A percentile compares a stretch with the other conserved stretches of the same genome.
phyloP scores from a whole-genome alignment of 53 echinoderm and acorn worm species.

The Antedon mediterranea region DNA sequence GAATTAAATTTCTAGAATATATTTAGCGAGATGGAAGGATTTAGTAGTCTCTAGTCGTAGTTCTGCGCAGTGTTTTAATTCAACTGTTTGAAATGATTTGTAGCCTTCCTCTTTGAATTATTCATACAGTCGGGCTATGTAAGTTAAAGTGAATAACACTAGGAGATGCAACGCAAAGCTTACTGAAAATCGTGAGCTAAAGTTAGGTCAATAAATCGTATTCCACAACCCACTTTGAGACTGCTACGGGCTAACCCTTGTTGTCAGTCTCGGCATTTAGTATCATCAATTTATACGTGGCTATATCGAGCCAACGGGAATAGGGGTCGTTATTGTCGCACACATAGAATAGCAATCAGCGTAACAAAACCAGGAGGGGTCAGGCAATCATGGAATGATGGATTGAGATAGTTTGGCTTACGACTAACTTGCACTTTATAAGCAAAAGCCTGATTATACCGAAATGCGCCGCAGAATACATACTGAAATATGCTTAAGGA shows the following conservation, averaged over 20 bases:
- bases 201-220: background rate
- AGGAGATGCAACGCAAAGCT: background rate
- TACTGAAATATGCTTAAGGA: background rate
- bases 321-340: background rate
- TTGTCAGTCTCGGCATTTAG: background rate
- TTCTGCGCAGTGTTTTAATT: background rate
- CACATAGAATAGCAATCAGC: background rate
- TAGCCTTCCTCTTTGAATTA: background rate
- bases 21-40: background rate
- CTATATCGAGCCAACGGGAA: background rate
- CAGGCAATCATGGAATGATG: background rate
- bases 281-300: background rate
- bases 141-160: conserved; percentile 1
- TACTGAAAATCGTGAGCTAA: background rate
- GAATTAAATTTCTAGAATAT: background rate
- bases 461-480: background rate
- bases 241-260: background rate
- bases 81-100: background rate
- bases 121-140: background rate
- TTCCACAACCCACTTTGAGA: background rate
- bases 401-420: background rate
- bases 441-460: background rate
- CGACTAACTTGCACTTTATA: background rate
- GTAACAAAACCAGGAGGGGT: background rate
- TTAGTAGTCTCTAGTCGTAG: background rate